These are phyloP conservation scores for Spilarctia lutea DNA, from an alignment of 2,888 invertebrate species.

Conservation along the genomic window DNA sequence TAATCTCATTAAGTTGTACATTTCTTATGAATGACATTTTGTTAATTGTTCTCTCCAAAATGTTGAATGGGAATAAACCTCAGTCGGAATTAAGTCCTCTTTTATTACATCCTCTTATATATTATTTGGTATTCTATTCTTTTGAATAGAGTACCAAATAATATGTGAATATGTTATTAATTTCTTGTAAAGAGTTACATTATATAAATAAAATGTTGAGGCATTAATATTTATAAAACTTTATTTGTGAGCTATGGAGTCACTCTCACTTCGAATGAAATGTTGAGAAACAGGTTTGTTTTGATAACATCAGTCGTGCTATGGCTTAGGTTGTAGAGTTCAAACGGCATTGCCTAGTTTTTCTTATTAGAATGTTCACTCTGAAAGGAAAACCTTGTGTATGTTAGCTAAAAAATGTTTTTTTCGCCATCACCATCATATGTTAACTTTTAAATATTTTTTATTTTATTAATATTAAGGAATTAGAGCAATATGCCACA, in stretches of 20 bases:
- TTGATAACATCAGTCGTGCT: not conserved
- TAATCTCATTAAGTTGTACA: not conserved
- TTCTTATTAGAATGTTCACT: not conserved
- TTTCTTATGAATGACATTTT: not conserved
- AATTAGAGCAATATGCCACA: too few relatives aligned
- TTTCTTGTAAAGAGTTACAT: not conserved
- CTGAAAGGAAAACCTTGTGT: not conserved
- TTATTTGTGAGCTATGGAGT: not conserved
- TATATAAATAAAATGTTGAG: not conserved
- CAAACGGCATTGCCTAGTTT: not conserved
- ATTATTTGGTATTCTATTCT: not conserved
- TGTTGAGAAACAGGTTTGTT: conserved; percentile 6
- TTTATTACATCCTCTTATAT: too few relatives aligned
- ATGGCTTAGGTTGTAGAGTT: not conserved
- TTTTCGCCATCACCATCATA: too few relatives aligned
- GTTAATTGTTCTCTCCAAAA: not conserved
- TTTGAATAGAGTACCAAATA: too few relatives aligned
- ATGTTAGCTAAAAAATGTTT: not conserved
- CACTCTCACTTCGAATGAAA: conserved; percentile 1
- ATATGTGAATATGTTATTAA: not conserved
- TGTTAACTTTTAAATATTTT: too few relatives aligned
- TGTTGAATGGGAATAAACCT: not conserved
- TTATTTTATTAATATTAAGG: too few relatives aligned
- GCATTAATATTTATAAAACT: not conserved
- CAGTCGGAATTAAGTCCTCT: not conserved